phyloP scores from a whole-genome alignment of 2,797 vertebrate species.

The Orestias chungarensis region DNA sequence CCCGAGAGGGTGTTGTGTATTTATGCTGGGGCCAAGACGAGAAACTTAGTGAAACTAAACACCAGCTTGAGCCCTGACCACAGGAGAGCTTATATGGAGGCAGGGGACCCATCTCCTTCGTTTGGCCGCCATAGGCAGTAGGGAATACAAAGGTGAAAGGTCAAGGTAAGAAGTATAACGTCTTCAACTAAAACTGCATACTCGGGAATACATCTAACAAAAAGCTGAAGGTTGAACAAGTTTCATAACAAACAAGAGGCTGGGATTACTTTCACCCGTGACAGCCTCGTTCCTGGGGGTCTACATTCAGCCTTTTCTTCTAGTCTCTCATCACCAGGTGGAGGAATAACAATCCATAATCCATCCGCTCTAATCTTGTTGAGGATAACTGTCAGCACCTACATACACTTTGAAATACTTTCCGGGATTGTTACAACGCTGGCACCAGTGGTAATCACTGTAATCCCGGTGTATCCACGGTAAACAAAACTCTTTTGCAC shows the following conservation, averaged over 20 bases:
- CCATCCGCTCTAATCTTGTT: conserved; percentile 64
- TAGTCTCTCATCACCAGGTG: conserved; percentile 69
- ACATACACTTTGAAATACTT: conserved; percentile 55
- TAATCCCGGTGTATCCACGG: conserved; percentile 69
- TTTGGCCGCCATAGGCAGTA: conserved; percentile 35
- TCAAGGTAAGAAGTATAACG: conserved; percentile 52
- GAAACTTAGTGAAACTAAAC: conserved; percentile 66
- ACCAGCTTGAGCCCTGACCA: conserved; percentile 39
- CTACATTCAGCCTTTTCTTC: conserved; percentile 39
- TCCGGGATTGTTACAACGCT: conserved; percentile 58
- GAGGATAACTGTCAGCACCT: conserved; percentile 71
- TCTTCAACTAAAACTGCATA: conserved; percentile 19
- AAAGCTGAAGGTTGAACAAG: conserved; percentile 27
- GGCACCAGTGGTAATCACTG: conserved; percentile 72
- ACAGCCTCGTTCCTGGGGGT: conserved; percentile 18
- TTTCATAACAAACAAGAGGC: conserved; percentile 12
- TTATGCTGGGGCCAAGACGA: conserved; percentile 72
- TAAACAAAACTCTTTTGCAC: conserved; percentile 65
- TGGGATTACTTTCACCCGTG: conserved; percentile 32
- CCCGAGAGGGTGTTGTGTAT: conserved; percentile 77
- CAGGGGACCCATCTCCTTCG: conserved; percentile 51
- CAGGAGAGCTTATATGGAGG: conserved; percentile 49
- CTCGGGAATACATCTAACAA: conserved; percentile 29
- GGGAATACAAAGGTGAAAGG: conserved; percentile 57
- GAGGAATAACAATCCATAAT: conserved; percentile 63